phyloP scores from a whole-genome alignment of 1,140 invertebrate species.

The Andrena cerasifolii region DNA sequence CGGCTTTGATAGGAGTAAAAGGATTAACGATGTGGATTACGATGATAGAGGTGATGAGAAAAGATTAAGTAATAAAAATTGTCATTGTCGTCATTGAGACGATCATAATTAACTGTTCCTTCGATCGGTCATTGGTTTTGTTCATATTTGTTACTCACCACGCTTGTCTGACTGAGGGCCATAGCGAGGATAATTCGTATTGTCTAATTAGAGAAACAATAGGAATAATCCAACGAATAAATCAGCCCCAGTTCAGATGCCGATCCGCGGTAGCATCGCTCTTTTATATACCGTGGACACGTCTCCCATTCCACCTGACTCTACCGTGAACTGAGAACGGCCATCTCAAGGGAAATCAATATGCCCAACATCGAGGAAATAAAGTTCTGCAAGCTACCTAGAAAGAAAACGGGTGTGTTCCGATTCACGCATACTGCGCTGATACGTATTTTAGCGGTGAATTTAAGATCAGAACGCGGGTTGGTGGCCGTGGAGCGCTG shows the following conservation, averaged over 20 bases:
- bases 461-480: no score
- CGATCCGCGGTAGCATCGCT: slow-evolving; percentile 62
- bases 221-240: slow-evolving; percentile 60
- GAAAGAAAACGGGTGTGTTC: not conserved
- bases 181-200: slow-evolving; percentile 73
- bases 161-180: slow-evolving; percentile 83
- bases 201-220: slow-evolving; percentile 67
- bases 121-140: slow-evolving; percentile 40
- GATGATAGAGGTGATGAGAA: slow-evolving; percentile 16
- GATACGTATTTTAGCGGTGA: no score
- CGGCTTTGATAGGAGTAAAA: not conserved
- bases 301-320: slow-evolving; percentile 61
- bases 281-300: slow-evolving; percentile 77
- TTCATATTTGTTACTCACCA: slow-evolving; percentile 79
- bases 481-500: no score
- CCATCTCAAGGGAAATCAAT: slow-evolving; percentile 13
- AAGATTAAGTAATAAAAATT: slow-evolving; percentile 8
- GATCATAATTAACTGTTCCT: slow-evolving; percentile 25
- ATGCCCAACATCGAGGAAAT: not conserved
- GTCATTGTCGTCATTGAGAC: slow-evolving; percentile 30
- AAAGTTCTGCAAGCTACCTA: slow-evolving; percentile 2
- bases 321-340: slow-evolving; percentile 31
- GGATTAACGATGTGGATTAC: slow-evolving; percentile 4
- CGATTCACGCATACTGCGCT: no score
- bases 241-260: slow-evolving; percentile 62